Base-by-base conservation (phyloP, 2,888 invertebrate species). In the Chrysolina americana region DNA sequence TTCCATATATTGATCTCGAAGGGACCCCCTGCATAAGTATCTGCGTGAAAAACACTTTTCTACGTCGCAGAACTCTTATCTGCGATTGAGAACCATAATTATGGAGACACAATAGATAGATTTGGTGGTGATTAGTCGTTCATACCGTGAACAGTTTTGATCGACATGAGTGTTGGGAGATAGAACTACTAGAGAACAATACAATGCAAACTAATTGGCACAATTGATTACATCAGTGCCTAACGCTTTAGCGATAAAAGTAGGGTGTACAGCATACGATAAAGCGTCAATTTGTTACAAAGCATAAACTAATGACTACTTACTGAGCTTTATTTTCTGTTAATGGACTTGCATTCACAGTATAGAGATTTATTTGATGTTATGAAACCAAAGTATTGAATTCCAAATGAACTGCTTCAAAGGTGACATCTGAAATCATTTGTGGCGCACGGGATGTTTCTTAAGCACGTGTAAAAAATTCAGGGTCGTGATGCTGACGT, bases 161-260 rank as follows among this genome's bases (percentile, higher is more conserved):
- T 70, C 70, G 77, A 75, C 75, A 74, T 78, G 79, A 78, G 79
- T 80, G 79, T 78, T 71, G 73, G 76, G 75, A 71, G 79, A 71
- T 76, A 76, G 74, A 59, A 71, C 66, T 66, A 75, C 48, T 11
- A 36, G 73, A 77, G 76, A 74, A 80, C 80, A 80, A 80, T 79
- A 73, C 75, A 74, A 75, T 74, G 65, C 70, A 70, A 73, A 75
- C 80, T 79, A 79, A 80, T 80, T 78, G 79, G 77, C 79, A 71
- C 76, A 74, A 76, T 78, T 80, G 78, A 80, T 80, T 80, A 79
- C 76, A 80, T 80, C 80, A 79, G 69, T 48, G 28, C 65, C 10
- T 23, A 48, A 21, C 66, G 23, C 65, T 28, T 41, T 23, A 17
- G 65, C 75, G 71, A 78, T 78, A 79, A 78, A 80, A 79, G 77